These are phyloP conservation scores for Dicerorhinus sumatrensis DNA, from an alignment of 2,113 vertebrate genomes.

Conservation along the genomic window DNA sequence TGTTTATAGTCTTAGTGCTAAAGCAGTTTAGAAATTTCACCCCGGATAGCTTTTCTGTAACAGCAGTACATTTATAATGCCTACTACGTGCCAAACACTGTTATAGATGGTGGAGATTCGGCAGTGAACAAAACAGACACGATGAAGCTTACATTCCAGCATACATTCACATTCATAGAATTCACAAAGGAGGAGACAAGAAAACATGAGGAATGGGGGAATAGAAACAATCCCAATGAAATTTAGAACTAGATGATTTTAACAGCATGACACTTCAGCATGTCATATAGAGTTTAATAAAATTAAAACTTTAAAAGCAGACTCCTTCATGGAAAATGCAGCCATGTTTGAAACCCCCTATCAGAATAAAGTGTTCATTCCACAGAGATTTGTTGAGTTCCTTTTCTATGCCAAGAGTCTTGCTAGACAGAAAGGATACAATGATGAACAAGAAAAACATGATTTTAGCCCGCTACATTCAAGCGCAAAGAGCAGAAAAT, in stretches of 20 bases:
- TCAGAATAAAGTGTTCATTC: neutral
- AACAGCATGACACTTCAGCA: neutral
- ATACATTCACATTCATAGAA: neutral
- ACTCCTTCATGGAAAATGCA: neutral
- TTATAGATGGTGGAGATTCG: neutral
- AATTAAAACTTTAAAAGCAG: conserved; percentile 33
- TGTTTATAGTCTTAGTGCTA: neutral
- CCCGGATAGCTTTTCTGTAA: neutral
- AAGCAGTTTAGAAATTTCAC: neutral
- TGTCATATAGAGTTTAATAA: neutral
- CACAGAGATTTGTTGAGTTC: neutral
- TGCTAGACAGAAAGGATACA: neutral
- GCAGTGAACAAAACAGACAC: neutral
- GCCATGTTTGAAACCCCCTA: neutral
- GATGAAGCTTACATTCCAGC: neutral
- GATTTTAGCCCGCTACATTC: neutral
- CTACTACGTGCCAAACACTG: neutral
- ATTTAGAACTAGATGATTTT: neutral
- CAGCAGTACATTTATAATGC: neutral
- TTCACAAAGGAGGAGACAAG: neutral
- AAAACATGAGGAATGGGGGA: neutral
- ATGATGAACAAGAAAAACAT: neutral
- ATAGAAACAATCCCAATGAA: neutral
- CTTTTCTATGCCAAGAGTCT: neutral
- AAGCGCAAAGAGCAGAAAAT: neutral